Evolutionary conservation across 2,888 invertebrate genomes (phyloP).

Genomic region (Dryobota labecula): DNA sequence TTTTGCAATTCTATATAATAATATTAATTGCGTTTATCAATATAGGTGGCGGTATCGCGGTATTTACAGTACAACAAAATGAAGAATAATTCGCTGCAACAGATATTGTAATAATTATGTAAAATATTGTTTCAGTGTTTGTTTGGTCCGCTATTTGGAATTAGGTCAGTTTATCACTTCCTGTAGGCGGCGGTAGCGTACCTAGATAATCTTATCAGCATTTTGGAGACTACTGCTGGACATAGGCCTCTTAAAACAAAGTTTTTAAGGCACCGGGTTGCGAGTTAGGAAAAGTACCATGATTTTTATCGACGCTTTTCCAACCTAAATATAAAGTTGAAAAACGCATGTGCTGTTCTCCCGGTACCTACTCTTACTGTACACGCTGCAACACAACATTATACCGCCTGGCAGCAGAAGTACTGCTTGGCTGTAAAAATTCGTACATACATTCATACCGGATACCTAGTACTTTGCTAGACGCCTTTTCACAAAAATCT

Average conservation of each 20-base stretch:
- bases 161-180: constrained; percentile 32
- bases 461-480: no score
- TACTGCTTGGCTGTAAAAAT: no score
- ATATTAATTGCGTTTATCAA: constrained; percentile 40
- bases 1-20: constrained; percentile 28
- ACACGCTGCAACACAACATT: no score
- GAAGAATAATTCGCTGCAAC: constrained; percentile 25
- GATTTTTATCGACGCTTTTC: background rate
- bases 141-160: constrained; percentile 28
- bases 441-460: no score
- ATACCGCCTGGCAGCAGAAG: no score
- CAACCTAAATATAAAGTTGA: background rate
- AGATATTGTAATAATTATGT: constrained; percentile 17
- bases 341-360: background rate
- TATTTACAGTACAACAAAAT: constrained; percentile 32
- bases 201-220: background rate
- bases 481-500: no score
- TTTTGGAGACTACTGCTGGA: background rate
- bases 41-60: constrained; percentile 30
- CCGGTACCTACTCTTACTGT: no score
- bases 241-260: background rate
- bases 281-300: background rate
- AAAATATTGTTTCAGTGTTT: constrained; percentile 17
- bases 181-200: background rate
- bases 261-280: background rate